Conservation (phyloP, 1,140 invertebrate genomes). For the Delia radicum region DNA sequence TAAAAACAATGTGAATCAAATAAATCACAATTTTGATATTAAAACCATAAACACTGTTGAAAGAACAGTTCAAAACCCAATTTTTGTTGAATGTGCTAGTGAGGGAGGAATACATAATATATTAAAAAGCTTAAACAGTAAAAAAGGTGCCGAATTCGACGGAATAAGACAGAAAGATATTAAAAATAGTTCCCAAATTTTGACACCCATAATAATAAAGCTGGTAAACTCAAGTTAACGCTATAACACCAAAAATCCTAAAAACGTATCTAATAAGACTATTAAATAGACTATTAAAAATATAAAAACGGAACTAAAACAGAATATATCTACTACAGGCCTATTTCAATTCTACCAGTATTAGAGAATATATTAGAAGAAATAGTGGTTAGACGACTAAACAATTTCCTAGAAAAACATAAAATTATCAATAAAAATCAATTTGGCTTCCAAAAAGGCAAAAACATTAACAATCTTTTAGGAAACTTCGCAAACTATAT, state of each 20-base stretch:
- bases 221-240: background rate
- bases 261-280: background rate
- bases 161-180: background rate
- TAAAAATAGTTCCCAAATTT: background rate
- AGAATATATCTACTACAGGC: background rate
- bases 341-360: background rate
- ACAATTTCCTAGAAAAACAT: background rate
- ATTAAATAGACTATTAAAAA: too few species aligned
- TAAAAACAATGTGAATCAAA: background rate
- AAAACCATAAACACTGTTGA: background rate
- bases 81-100: background rate
- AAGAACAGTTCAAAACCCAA: conserved; percentile 4
- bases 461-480: background rate
- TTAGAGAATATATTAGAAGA: background rate
- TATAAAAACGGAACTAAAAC: background rate
- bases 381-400: background rate
- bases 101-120: background rate
- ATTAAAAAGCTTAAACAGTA: background rate
- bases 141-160: background rate
- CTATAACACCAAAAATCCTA: background rate
- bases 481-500: background rate
- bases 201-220: background rate
- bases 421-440: background rate
- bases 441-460: background rate
- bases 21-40: background rate